Evolutionary conservation across 2,888 invertebrate genomes (phyloP).

Genomic region (Amphipyra berbera): DNA sequence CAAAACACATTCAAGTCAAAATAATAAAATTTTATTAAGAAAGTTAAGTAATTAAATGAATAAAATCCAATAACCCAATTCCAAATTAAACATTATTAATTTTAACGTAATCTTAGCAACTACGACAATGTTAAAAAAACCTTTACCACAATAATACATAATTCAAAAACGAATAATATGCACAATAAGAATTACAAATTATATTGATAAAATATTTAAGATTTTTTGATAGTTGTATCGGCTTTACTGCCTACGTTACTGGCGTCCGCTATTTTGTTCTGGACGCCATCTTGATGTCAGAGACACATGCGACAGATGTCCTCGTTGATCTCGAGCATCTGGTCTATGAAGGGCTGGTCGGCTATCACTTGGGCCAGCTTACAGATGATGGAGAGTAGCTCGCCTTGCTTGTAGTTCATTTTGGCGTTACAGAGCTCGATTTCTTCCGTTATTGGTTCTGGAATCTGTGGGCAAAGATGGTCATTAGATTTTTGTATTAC

Average conservation of each 20-base stretch:
- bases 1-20: constrained; percentile 38
- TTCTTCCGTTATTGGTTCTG: constrained; percentile 90
- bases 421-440: constrained; percentile 93
- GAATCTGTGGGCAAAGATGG: constrained; percentile 83
- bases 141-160: constrained; percentile 51
- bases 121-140: constrained; percentile 51
- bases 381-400: constrained; percentile 91
- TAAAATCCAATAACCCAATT: constrained; percentile 53
- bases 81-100: constrained; percentile 40
- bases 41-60: constrained; percentile 46
- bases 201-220: constrained; percentile 53
- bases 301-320: constrained; percentile 94
- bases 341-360: constrained; percentile 93
- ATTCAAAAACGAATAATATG: constrained; percentile 49
- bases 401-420: constrained; percentile 92
- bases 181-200: constrained; percentile 53
- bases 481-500: constrained; percentile 1
- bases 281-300: constrained; percentile 74
- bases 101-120: constrained; percentile 48
- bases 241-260: constrained; percentile 44
- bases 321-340: constrained; percentile 94
- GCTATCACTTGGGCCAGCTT: constrained; percentile 92
- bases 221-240: constrained; percentile 32
- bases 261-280: constrained; percentile 68
- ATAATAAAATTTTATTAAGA: constrained; percentile 50